Percentiles rank a stretch among this genome's conserved stretches.
phyloP scores from a whole-genome alignment of 2,797 vertebrate genomes.

The Xiphorhynchus erythropygius region DNA sequence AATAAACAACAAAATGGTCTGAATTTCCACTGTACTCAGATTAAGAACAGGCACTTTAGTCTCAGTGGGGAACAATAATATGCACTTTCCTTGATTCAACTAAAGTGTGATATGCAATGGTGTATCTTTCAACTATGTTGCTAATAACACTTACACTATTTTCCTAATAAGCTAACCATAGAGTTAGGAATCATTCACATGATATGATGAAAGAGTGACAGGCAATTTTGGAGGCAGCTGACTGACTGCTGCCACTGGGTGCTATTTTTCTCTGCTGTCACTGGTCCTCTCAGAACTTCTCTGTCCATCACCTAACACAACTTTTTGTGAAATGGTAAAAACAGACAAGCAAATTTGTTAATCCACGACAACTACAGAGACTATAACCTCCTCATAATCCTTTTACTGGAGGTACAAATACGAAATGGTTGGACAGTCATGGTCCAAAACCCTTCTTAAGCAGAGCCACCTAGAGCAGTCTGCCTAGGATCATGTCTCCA shows the following conservation, averaged over 20 bases:
- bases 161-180: not conserved
- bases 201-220: not conserved
- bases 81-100: not conserved
- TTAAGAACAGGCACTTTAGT: not conserved
- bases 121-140: not conserved
- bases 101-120: not conserved
- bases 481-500: not conserved
- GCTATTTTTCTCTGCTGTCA: not conserved
- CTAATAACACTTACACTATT: not conserved
- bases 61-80: not conserved
- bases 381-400: not conserved
- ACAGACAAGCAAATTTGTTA: not conserved
- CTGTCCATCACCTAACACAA: not conserved
- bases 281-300: not conserved
- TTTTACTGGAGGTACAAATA: not conserved
- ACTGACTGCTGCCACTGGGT: not conserved
- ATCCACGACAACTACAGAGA: not conserved
- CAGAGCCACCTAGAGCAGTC: not conserved
- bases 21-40: not conserved
- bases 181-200: not conserved
- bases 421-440: not conserved
- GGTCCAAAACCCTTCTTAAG: not conserved
- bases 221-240: not conserved
- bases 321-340: not conserved
- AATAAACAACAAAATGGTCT: not conserved